Base-by-base conservation (phyloP, 2,113 vertebrate species). In the Zeus faber region DNA sequence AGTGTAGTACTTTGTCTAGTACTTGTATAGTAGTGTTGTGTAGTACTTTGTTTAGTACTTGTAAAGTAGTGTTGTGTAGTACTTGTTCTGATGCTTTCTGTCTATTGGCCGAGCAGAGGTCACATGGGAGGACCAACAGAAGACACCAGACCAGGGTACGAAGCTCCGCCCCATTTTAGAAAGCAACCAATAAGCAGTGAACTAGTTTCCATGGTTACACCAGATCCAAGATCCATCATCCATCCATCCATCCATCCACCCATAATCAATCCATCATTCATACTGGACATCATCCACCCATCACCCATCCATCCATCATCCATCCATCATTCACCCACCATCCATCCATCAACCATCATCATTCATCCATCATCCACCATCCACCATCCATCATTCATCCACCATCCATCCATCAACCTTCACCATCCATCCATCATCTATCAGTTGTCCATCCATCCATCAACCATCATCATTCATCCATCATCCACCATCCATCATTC, bases 101-200 rank as follows among this genome's bases (percentile, higher is more conserved):
- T 87, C 85, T 89, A 70, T 37, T 85, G n/a, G n/a, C 80, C 83
- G 55, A 72, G 81, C 88, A 98, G 96, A 98, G 90, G 95, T 98
- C 82, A 97, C 92, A 84, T 98, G 96, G 95, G 91, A 95, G 82
- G 96, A 98, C 90, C 93, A 94, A 81, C 93, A 93, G 90, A 90
- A 81, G 89, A 92, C 91, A 88, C 40, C 70, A 47, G 83, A 89
- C 84, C 91, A 92, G 90, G 93, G 92, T 95, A 93, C 89, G 87
- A 92, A 91, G 89, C 87, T 86, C 87, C 10, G 46, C 54, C 52
- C 48, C 37, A 0, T 47, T 51, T 44, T 39, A 47, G 8, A 10
- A 8, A 10, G 31, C 31, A 33, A 33, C 13, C 31, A 33, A 33
- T 10, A 2, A 33, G 8, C 31, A 33, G 31, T 33, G 31, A 29